A percentile compares a stretch with the other conserved stretches of the same genome.
phyloP scores from a whole-genome alignment of 2,888 invertebrate species.

The Parnassius mnemosyne region DNA sequence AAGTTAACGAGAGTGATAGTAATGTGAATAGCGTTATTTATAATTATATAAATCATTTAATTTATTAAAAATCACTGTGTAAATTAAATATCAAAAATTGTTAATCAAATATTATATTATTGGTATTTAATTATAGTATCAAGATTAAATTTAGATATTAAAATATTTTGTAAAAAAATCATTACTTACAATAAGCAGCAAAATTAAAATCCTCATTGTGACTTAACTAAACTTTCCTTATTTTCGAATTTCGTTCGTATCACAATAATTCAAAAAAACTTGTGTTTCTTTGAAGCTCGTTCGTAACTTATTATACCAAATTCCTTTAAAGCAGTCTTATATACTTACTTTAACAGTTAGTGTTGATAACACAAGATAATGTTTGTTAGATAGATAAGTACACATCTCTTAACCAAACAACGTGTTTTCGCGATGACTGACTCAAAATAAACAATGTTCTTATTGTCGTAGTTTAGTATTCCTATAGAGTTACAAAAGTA shows the following conservation, averaged over 20 bases:
- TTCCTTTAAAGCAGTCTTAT: slow-evolving; percentile 52
- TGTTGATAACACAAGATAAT: slow-evolving; percentile 73
- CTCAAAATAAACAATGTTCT: slow-evolving; percentile 56
- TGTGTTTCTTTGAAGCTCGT: slow-evolving; percentile 68
- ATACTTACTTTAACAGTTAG: slow-evolving; percentile 65
- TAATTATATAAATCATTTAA: too few species aligned
- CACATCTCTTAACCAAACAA: slow-evolving; percentile 61
- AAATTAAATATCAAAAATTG: too few species aligned
- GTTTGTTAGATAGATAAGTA: slow-evolving; percentile 61
- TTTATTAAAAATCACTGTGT: too few species aligned
- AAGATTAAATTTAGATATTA: too few species aligned
- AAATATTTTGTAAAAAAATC: not conserved
- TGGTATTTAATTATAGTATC: too few species aligned
- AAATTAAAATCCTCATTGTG: slow-evolving; percentile 66
- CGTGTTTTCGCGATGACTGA: slow-evolving; percentile 73
- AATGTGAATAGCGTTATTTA: too few species aligned
- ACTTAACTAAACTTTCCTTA: slow-evolving; percentile 42
- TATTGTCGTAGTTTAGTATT: slow-evolving; percentile 23
- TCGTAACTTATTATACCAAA: slow-evolving; percentile 60
- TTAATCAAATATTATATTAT: too few species aligned
- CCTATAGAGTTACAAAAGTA: slow-evolving; percentile 27
- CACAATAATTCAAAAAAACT: slow-evolving; percentile 38
- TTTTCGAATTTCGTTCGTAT: slow-evolving; percentile 68
- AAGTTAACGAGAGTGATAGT: too few species aligned
- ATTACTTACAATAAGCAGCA: slow-evolving; percentile 68